These are phyloP conservation scores for Sebastes steindachneri DNA, from an alignment of 2,797 vertebrate genomes.

Conservation along the genomic window DNA sequence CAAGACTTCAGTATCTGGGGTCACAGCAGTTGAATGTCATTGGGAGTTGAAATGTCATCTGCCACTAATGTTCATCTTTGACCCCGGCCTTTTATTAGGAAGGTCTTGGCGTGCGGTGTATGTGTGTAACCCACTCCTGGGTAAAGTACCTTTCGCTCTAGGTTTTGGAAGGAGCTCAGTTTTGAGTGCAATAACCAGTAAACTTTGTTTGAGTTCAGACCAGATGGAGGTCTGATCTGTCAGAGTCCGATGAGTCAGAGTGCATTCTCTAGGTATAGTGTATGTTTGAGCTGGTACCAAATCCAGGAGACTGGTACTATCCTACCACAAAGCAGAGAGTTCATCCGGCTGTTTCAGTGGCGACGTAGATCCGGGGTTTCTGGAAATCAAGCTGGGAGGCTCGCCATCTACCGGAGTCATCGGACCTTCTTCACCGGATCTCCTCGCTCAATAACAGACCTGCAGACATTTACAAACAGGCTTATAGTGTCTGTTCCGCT, in stretches of 20 bases:
- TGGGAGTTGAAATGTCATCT: slow-evolving; percentile 24
- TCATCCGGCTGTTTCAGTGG: neutral
- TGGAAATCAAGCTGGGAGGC: neutral
- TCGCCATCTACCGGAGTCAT: neutral
- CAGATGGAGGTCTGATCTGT: too few relatives aligned
- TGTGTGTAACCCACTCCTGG: neutral
- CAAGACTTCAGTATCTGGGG: neutral
- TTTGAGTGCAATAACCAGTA: neutral
- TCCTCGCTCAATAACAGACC: neutral
- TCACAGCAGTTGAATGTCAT: neutral
- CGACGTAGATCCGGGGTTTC: neutral
- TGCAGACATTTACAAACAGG: neutral
- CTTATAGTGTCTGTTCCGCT: neutral
- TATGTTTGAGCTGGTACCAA: neutral
- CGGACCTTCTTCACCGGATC: neutral
- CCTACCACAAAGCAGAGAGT: neutral
- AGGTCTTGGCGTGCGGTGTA: neutral
- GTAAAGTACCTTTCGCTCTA: too few relatives aligned
- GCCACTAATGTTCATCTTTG: slow-evolving; percentile 3
- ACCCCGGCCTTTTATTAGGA: neutral
- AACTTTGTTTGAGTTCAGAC: too few relatives aligned
- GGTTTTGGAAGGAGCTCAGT: neutral
- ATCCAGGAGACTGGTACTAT: neutral
- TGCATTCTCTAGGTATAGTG: neutral
- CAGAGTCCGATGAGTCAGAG: too few relatives aligned